These are phyloP conservation scores for Danaus plexippus DNA, from an alignment of 1,140 invertebrate genomes.

Conservation along the genomic window DNA sequence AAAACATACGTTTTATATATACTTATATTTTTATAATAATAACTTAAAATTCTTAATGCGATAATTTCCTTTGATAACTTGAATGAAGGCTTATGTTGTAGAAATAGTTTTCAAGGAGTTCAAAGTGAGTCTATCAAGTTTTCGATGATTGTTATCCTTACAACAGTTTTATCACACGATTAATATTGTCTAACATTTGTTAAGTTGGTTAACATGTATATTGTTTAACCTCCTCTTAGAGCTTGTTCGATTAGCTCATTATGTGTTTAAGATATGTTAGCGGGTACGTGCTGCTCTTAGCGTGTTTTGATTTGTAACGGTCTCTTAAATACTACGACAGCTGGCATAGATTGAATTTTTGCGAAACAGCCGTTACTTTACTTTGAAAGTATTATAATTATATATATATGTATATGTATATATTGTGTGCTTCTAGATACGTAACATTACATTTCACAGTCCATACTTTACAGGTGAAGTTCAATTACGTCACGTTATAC, in stretches of 20 bases:
- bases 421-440: background rate
- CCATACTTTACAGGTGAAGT: background rate
- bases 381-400: background rate
- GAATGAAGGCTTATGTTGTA: too few relatives aligned
- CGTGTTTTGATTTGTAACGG: too few relatives aligned
- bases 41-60: too few relatives aligned
- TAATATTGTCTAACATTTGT: conserved; percentile 15
- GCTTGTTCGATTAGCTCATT: conserved; percentile 19
- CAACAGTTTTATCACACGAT: conserved; percentile 23
- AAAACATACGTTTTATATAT: too few relatives aligned
- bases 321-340: too few relatives aligned
- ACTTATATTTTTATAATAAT: too few relatives aligned
- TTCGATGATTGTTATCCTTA: conserved; percentile 22
- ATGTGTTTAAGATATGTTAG: conserved; percentile 20
- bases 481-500: conserved; percentile 1
- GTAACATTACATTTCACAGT: conserved; percentile 1
- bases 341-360: too few relatives aligned
- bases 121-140: conserved; percentile 21
- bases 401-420: conserved; percentile 1
- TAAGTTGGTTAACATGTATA: conserved; percentile 10
- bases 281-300: conserved; percentile 2
- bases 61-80: too few relatives aligned
- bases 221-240: conserved; percentile 20
- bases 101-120: conserved; percentile 4
- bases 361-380: too few relatives aligned